Conservation (phyloP, 2,113 vertebrate species). For the Falcunculus frontatus region DNA sequence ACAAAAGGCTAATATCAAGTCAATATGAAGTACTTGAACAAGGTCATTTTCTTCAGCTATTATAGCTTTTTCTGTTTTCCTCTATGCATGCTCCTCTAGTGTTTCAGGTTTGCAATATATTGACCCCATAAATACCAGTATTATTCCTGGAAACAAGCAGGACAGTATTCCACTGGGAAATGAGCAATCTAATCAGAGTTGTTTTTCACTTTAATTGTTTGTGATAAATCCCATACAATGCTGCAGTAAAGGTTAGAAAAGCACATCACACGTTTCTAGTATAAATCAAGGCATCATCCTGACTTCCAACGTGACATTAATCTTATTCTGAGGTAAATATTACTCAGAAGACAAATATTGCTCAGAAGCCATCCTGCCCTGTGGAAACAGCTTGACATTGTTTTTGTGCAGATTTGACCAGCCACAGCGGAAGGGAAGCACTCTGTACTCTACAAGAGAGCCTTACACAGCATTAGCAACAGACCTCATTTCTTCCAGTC, state of each 20-base stretch:
- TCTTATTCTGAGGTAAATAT: constrained; percentile 15
- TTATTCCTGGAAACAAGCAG: constrained; percentile 52
- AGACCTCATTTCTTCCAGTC: not conserved
- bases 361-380: not conserved
- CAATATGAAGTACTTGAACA: constrained; percentile 8
- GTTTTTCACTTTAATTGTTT: constrained; percentile 66
- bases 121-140: constrained; percentile 57
- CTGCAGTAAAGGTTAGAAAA: constrained; percentile 62
- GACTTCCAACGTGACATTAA: constrained; percentile 20
- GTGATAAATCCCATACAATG: constrained; percentile 48
- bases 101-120: not conserved
- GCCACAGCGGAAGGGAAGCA: not conserved
- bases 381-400: not conserved
- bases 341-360: not conserved
- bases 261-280: constrained; percentile 50
- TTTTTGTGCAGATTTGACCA: not conserved
- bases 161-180: constrained; percentile 9
- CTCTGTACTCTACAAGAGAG: not conserved
- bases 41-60: constrained; percentile 3
- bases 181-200: constrained; percentile 57
- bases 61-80: not conserved
- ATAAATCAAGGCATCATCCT: constrained; percentile 44
- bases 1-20: constrained; percentile 22
- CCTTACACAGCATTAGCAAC: not conserved
- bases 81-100: not conserved